phyloP scores from a whole-genome alignment of 2,797 vertebrate species.

The Peromyscus nudipes region DNA sequence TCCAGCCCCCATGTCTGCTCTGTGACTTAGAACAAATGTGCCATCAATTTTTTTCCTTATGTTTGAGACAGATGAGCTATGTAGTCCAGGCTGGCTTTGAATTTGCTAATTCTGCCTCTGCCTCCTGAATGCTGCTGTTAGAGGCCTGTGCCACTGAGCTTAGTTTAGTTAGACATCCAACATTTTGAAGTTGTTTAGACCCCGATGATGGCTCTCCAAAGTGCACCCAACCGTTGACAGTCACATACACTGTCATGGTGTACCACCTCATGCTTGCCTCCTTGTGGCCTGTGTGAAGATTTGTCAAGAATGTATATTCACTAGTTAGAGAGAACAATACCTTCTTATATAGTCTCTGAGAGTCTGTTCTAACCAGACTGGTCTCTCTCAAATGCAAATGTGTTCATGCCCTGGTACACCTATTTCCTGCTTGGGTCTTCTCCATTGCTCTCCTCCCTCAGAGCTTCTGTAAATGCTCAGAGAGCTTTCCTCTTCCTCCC shows the following conservation, averaged over 20 bases:
- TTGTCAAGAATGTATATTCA: neutral
- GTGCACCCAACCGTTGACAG: neutral
- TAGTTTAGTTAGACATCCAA: neutral
- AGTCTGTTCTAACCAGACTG: neutral
- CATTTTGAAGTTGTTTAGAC: neutral
- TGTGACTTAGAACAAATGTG: neutral
- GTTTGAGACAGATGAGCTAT: neutral
- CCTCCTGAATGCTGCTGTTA: neutral
- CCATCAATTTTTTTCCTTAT: neutral
- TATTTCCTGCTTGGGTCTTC: neutral
- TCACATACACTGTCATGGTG: neutral
- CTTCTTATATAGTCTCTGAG: neutral
- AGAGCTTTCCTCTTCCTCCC: neutral
- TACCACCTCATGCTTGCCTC: neutral
- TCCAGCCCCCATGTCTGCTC: neutral
- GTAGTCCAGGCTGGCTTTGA: neutral
- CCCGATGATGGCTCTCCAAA: neutral
- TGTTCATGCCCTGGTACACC: neutral
- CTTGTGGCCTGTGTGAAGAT: neutral
- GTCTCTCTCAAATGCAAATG: neutral
- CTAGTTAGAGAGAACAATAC: neutral
- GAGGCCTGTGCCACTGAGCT: neutral
- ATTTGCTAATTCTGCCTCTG: neutral
- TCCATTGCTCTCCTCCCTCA: neutral
- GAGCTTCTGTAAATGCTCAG: neutral